Conservation (phyloP, 64 coral and sea anemone species). For the Platygyra sinensis region DNA sequence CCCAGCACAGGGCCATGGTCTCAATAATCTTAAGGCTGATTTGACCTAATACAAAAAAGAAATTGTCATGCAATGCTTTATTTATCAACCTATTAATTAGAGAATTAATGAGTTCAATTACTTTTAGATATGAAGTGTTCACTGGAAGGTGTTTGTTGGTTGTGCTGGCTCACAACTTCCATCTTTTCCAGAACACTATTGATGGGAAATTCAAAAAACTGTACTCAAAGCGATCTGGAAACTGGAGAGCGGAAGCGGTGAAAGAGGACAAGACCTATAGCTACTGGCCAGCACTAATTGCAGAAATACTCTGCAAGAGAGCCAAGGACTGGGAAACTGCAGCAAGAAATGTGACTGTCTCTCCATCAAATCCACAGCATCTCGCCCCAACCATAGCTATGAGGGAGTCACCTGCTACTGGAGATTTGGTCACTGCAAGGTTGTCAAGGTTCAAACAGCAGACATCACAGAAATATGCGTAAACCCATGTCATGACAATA, state of each 20-base stretch:
- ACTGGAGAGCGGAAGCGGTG: slow-evolving; percentile 29
- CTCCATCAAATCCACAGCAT: slow-evolving; percentile 1
- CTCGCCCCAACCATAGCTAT: slow-evolving; percentile 48
- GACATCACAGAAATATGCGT: background rate
- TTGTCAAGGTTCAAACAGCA: slow-evolving; percentile 2
- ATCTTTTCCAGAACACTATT: background rate
- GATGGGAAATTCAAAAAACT: slow-evolving; percentile 3
- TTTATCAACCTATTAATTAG: no score
- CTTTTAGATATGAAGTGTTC: slow-evolving; percentile 30
- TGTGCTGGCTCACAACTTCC: slow-evolving; percentile 30
- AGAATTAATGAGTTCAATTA: background rate
- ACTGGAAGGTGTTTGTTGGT: slow-evolving; percentile 27
- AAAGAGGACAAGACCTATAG: slow-evolving; percentile 26
- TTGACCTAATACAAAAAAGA: no score
- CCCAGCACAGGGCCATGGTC: no score
- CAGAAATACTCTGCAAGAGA: slow-evolving; percentile 14
- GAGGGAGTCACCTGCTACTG: slow-evolving; percentile 11
- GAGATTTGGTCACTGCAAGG: slow-evolving; percentile 24
- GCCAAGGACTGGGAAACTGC: background rate
- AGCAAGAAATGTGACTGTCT: slow-evolving; percentile 1
- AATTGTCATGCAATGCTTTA: no score
- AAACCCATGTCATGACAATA: background rate
- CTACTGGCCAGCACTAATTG: background rate
- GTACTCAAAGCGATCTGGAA: slow-evolving; percentile 22
- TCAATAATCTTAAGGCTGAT: no score